Percentiles rank a stretch among this genome's conserved stretches.
phyloP scores from a whole-genome alignment of 2,888 invertebrate species.

The Aphidoletes aphidimyza region DNA sequence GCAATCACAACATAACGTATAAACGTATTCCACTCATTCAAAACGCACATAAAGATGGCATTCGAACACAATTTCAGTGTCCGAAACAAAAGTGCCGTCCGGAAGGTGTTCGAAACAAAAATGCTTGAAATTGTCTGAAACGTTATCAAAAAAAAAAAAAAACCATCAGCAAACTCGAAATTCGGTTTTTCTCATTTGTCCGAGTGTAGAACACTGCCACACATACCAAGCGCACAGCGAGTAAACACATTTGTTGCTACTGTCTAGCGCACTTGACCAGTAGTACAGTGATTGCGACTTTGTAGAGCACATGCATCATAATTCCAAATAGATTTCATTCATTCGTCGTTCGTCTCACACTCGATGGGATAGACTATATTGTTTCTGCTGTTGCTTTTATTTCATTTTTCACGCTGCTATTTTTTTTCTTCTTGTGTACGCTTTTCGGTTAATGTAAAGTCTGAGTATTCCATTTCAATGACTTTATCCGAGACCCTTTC shows the following conservation, averaged over 20 bases:
- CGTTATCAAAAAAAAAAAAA: too few species aligned
- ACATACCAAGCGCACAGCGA: not conserved
- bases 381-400: not conserved
- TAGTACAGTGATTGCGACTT: not conserved
- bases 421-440: not conserved
- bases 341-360: not conserved
- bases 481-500: not conserved
- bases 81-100: too few species aligned
- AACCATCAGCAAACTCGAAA: too few species aligned
- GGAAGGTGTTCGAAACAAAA: too few species aligned
- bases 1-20: too few species aligned
- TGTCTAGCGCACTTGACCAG: slow-evolving; percentile 46
- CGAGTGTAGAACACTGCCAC: not conserved
- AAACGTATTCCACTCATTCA: too few species aligned
- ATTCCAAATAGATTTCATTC: slow-evolving; percentile 36
- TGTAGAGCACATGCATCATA: slow-evolving; percentile 24
- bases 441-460: not conserved
- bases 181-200: too few species aligned
- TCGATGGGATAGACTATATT: not conserved
- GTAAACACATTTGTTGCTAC: slow-evolving; percentile 6
- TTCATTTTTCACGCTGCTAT: not conserved
- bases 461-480: not conserved
- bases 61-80: too few species aligned
- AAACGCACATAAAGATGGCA: too few species aligned
- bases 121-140: too few species aligned